Percentiles rank a stretch among this genome's conserved stretches.
Evolutionary conservation across 1,140 invertebrate genomes (phyloP).

Genomic region (Ceratoteleas bidentatus): DNA sequence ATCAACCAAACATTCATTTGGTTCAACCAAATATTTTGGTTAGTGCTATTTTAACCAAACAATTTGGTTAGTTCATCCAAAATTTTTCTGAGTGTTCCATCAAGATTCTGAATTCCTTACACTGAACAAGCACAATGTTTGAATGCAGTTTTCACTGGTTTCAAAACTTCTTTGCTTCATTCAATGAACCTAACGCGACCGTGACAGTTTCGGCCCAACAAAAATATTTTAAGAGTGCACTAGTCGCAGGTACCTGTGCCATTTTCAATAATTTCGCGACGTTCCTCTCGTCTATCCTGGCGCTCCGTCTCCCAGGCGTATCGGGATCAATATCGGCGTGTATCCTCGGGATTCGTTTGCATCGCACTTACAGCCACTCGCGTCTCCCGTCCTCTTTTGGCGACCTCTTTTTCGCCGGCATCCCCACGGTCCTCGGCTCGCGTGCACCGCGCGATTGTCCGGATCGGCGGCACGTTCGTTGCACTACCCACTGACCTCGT

Average conservation of each 20-base stretch:
- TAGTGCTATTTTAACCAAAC: too few relatives aligned
- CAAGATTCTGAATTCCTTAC: too few relatives aligned
- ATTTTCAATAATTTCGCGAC: conserved; percentile 45
- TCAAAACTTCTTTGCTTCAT: too few relatives aligned
- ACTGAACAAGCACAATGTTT: too few relatives aligned
- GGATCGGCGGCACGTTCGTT: conserved; percentile 56
- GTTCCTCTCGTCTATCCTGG: conserved; percentile 5
- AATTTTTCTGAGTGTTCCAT: too few relatives aligned
- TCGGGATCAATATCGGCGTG: conserved; percentile 34
- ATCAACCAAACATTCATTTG: too few relatives aligned
- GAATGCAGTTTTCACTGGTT: too few relatives aligned
- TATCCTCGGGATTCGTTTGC: conserved; percentile 39
- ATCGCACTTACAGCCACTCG: conserved; percentile 56
- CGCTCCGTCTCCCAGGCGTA: conserved; percentile 1
- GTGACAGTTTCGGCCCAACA: too few relatives aligned
- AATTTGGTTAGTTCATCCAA: too few relatives aligned
- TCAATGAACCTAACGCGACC: too few relatives aligned
- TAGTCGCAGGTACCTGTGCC: conserved; percentile 48
- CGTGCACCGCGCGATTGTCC: conserved; percentile 42
- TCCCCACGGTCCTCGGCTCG: background rate
- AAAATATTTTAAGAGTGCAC: too few relatives aligned
- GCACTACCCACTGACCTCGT: conserved; percentile 62
- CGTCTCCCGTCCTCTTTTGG: conserved; percentile 26
- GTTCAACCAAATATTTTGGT: too few relatives aligned
- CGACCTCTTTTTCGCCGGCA: conserved; percentile 2